phyloP scores from a whole-genome alignment of 2,888 invertebrate genomes.

The Liopterus haemorrhoidalis region DNA sequence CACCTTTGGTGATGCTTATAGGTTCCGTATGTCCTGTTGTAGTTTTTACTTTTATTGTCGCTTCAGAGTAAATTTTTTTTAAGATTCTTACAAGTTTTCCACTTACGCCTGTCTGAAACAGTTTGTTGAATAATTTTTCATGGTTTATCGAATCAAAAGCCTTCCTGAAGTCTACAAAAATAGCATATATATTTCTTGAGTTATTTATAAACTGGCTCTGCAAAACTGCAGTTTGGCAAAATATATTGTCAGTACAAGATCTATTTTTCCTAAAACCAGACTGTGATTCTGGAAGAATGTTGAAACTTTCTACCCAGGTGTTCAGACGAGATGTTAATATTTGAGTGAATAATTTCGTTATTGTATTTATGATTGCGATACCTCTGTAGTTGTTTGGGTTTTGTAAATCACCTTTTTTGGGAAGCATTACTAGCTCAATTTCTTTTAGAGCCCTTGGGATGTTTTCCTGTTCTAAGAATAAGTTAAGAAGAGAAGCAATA shows the following conservation, averaged over 20 bases:
- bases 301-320: constrained; percentile 1
- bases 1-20: constrained; percentile 8
- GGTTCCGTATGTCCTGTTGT: neutral
- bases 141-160: too few relatives aligned
- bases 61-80: constrained; percentile 7
- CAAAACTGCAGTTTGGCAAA: too few relatives aligned
- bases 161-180: too few relatives aligned
- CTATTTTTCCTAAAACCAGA: constrained; percentile 9
- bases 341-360: constrained; percentile 5
- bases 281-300: constrained; percentile 7
- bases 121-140: too few relatives aligned
- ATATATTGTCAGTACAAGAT: constrained; percentile 5
- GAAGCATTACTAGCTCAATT: constrained; percentile 2
- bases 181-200: too few relatives aligned
- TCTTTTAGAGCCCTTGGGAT: constrained; percentile 1
- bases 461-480: constrained; percentile 1
- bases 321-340: constrained; percentile 1
- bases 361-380: constrained; percentile 2
- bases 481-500: neutral
- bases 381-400: constrained; percentile 5
- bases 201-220: too few relatives aligned
- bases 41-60: neutral
- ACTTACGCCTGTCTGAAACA: constrained; percentile 2
- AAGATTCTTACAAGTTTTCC: neutral
- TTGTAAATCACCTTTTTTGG: constrained; percentile 2